Evolutionary conservation across 2,113 vertebrate species (phyloP).

Genomic region (Haplotaxodon microlepis): DNA sequence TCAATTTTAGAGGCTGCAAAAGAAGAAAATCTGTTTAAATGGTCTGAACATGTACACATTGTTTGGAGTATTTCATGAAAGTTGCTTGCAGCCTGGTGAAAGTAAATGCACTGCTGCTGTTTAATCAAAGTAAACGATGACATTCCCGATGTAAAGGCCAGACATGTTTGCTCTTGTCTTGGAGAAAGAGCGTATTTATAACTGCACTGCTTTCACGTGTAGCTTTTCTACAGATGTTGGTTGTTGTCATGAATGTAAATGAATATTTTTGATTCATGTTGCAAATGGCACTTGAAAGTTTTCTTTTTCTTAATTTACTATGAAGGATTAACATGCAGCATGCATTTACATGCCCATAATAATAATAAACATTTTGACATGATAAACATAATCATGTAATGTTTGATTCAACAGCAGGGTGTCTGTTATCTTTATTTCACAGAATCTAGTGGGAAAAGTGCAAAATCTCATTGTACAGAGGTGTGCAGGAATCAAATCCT

Average conservation of each 20-base stretch:
- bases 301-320: neutral
- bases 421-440: neutral
- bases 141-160: conserved; percentile 7
- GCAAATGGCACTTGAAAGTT: neutral
- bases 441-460: neutral
- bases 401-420: neutral
- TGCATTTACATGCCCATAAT: neutral
- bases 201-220: neutral
- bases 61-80: neutral
- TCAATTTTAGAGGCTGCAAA: neutral
- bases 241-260: neutral
- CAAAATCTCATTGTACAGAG: neutral
- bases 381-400: neutral
- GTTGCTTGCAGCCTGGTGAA: neutral
- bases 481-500: neutral
- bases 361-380: neutral
- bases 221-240: neutral
- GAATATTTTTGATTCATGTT: neutral
- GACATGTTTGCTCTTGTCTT: neutral
- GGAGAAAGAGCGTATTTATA: neutral
- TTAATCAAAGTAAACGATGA: neutral
- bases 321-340: conserved; percentile 12
- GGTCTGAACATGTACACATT: neutral
- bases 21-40: neutral
- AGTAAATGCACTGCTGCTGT: neutral